These are phyloP conservation scores for Litocranius walleri DNA, from an alignment of 2,113 vertebrate genomes.

Conservation along the genomic window DNA sequence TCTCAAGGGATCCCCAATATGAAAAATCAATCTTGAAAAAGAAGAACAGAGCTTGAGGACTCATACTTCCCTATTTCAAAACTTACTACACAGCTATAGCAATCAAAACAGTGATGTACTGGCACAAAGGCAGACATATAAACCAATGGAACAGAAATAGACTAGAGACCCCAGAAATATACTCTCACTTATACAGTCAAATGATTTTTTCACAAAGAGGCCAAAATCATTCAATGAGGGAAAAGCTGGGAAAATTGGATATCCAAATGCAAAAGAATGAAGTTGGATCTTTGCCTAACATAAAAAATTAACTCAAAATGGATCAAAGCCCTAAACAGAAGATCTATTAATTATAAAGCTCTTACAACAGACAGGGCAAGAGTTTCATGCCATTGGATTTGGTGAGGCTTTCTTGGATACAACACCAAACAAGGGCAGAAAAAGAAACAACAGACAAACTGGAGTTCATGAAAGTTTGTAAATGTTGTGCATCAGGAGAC, in stretches of 20 bases:
- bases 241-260: background rate
- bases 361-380: background rate
- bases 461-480: background rate
- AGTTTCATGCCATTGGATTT: background rate
- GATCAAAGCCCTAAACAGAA: background rate
- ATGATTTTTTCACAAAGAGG: background rate
- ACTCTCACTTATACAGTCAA: background rate
- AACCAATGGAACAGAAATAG: background rate
- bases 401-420: background rate
- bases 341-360: background rate
- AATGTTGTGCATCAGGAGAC: background rate
- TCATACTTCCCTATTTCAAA: background rate
- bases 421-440: background rate
- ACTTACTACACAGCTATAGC: background rate
- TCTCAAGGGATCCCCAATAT: background rate
- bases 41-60: background rate
- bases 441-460: background rate
- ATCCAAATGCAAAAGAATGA: background rate
- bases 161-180: background rate
- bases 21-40: background rate
- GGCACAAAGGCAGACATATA: background rate
- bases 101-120: background rate
- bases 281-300: background rate
- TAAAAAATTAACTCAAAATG: background rate
- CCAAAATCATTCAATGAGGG: background rate